Evolutionary conservation across 2,113 vertebrate genomes (phyloP).

Genomic region (Syrrhaptes paradoxus): DNA sequence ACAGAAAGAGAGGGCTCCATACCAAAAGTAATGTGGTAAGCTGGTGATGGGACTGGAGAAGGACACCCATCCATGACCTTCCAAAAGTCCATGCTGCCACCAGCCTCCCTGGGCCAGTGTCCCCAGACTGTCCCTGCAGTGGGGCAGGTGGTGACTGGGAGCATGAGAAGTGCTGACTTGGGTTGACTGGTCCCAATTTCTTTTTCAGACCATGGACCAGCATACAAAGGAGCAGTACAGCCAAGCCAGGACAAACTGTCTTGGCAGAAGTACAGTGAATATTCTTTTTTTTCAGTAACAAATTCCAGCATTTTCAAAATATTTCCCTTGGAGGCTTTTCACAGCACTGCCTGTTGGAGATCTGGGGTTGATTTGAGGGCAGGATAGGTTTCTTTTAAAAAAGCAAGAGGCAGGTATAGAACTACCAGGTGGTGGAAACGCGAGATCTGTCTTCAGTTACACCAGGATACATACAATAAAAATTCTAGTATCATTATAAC

Average conservation of each 20-base stretch:
- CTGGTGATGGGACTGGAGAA: neutral
- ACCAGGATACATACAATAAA: neutral
- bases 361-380: neutral
- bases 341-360: neutral
- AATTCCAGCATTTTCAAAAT: neutral
- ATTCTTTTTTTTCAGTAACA: neutral
- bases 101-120: neutral
- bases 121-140: neutral
- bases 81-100: neutral
- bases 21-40: accelerated
- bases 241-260: neutral
- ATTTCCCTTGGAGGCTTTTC: neutral
- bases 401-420: neutral
- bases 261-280: neutral
- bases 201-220: neutral
- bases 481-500: neutral
- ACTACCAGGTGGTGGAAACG: neutral
- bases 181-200: neutral
- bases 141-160: neutral
- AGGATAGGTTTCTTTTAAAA: neutral
- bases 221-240: neutral
- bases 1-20: neutral
- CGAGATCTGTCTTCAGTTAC: neutral
- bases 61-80: neutral
- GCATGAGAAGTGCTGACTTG: neutral